phyloP scores from a whole-genome alignment of 2,888 invertebrate genomes.

The Lordiphosa fenestrarum region DNA sequence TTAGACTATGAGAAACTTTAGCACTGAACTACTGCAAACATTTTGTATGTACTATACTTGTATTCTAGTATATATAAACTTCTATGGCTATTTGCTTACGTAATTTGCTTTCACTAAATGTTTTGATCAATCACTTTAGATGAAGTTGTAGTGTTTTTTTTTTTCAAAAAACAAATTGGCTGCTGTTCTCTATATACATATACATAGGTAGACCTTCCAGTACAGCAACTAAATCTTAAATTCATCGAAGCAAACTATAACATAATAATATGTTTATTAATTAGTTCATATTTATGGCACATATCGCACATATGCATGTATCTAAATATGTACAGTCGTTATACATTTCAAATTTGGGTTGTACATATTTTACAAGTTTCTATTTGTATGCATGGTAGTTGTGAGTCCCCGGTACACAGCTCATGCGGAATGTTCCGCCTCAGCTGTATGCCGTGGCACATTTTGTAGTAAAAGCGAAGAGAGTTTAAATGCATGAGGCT shows the following conservation, averaged over 20 bases:
- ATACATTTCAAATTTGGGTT: conserved; percentile 49
- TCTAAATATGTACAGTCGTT: conserved; percentile 35
- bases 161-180: too few relatives aligned
- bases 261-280: background rate
- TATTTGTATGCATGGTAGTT: conserved; percentile 12
- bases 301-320: conserved; percentile 61
- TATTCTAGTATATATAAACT: conserved; percentile 32
- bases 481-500: conserved; percentile 14
- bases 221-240: too few relatives aligned
- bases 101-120: conserved; percentile 47
- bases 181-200: conserved; percentile 7
- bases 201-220: too few relatives aligned
- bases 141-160: conserved; percentile 26
- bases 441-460: too few relatives aligned
- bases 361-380: conserved; percentile 38
- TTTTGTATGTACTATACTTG: conserved; percentile 19
- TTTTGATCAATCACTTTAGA: conserved; percentile 65
- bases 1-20: conserved; percentile 49
- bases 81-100: conserved; percentile 30
- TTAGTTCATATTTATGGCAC: conserved; percentile 55
- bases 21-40: conserved; percentile 40
- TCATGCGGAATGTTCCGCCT: too few relatives aligned
- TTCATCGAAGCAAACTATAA: too few relatives aligned
- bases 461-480: conserved; percentile 5
- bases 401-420: too few relatives aligned